These are phyloP conservation scores for Epinephelus coioides DNA, from an alignment of 2,797 vertebrate genomes.

Conservation along the genomic window DNA sequence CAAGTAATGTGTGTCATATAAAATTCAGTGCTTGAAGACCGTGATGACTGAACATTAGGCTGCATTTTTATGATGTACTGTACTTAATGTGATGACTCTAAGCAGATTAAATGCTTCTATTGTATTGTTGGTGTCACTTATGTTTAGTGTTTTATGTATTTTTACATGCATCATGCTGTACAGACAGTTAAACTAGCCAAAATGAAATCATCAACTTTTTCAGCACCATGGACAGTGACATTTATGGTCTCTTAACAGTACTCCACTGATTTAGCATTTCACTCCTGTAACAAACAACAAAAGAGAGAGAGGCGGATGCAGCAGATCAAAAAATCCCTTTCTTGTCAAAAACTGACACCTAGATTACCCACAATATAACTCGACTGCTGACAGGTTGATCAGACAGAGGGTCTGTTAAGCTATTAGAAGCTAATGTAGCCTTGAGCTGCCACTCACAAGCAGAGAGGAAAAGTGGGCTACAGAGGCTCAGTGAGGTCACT, in stretches of 20 bases:
- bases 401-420: too few relatives aligned
- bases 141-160: background rate
- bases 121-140: slow-evolving; percentile 10
- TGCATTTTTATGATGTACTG: slow-evolving; percentile 16
- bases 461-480: too few relatives aligned
- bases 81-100: slow-evolving; percentile 14
- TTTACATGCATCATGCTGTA: background rate
- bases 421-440: too few relatives aligned
- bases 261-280: background rate
- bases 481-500: too few relatives aligned
- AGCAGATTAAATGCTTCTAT: background rate
- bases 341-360: too few relatives aligned
- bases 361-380: too few relatives aligned
- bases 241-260: background rate
- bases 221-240: slow-evolving; percentile 31
- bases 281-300: background rate
- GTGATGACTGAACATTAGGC: slow-evolving; percentile 23
- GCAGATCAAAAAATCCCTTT: too few relatives aligned
- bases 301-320: background rate
- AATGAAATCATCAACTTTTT: slow-evolving; percentile 9
- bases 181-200: background rate
- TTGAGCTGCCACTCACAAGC: too few relatives aligned
- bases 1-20: slow-evolving; percentile 14
- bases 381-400: too few relatives aligned
- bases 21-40: slow-evolving; percentile 17